Evolutionary conservation across 2,888 invertebrate species (phyloP).

Genomic region (Falcaria lacertinaria): DNA sequence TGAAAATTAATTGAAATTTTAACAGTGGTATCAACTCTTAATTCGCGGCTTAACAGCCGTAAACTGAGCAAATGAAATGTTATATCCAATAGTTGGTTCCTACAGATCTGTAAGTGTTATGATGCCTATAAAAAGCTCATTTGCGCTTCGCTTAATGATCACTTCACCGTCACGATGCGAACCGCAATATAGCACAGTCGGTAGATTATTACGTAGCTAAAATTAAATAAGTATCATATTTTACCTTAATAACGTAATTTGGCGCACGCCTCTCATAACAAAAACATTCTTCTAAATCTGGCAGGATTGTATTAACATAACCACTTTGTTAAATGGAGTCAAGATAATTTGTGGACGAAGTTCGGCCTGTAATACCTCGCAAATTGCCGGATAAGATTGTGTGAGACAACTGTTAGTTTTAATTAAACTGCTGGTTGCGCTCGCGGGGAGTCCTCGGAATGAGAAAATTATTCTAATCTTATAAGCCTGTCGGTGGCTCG

Average conservation of each 20-base stretch:
- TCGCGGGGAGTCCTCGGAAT: slow-evolving; percentile 70
- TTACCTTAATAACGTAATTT: slow-evolving; percentile 63
- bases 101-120: slow-evolving; percentile 57
- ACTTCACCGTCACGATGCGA: slow-evolving; percentile 38
- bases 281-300: slow-evolving; percentile 71
- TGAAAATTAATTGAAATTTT: slow-evolving; percentile 48
- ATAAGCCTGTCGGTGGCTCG: slow-evolving; percentile 71
- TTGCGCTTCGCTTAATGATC: slow-evolving; percentile 57
- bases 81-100: slow-evolving; percentile 65
- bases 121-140: slow-evolving; percentile 64
- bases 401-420: slow-evolving; percentile 80
- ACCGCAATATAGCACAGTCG: slow-evolving; percentile 34
- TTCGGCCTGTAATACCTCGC: slow-evolving; percentile 78
- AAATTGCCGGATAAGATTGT: slow-evolving; percentile 79
- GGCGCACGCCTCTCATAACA: slow-evolving; percentile 57
- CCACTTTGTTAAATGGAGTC: slow-evolving; percentile 76
- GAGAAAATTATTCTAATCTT: slow-evolving; percentile 79
- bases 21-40: slow-evolving; percentile 44
- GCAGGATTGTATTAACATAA: slow-evolving; percentile 75
- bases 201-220: slow-evolving; percentile 42
- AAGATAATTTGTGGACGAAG: slow-evolving; percentile 77
- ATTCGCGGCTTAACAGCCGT: slow-evolving; percentile 40
- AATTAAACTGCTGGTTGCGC: slow-evolving; percentile 77
- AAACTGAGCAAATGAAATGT: slow-evolving; percentile 58
- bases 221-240: slow-evolving; percentile 59